A percentile compares a stretch with the other conserved stretches of the same genome.
phyloP scores from a whole-genome alignment of 2,797 vertebrate species.

The Muraenolepis orangiensis region DNA sequence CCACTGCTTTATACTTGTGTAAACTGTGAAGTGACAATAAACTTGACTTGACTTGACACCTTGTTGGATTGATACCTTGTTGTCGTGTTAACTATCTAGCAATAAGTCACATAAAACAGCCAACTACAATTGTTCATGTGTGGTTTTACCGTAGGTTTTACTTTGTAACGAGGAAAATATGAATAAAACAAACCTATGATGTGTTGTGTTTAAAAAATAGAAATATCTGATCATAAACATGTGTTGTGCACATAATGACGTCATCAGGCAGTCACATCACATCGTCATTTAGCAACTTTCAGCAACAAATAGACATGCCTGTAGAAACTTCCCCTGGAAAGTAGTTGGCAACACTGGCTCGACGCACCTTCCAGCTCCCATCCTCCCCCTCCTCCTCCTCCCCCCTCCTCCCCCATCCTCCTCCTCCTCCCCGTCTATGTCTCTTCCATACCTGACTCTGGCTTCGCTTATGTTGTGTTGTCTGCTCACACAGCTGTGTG shows the following conservation, averaged over 20 bases:
- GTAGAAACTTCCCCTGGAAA: neutral
- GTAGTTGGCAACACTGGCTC: neutral
- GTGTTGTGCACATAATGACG: neutral
- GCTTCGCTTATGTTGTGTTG: neutral
- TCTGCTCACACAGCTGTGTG: neutral
- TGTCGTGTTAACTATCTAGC: neutral
- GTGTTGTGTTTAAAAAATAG: neutral
- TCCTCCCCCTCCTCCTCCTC: conserved; percentile 10
- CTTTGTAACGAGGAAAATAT: neutral
- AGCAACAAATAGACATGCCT: neutral
- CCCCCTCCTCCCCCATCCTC: conserved; percentile 33
- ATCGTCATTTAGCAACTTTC: neutral
- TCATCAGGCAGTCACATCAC: conserved; percentile 2
- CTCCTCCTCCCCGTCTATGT: conserved; percentile 13
- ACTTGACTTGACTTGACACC: no score
- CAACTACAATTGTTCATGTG: no score
- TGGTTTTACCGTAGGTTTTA: no score
- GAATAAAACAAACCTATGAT: neutral
- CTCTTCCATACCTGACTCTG: conserved; percentile 8
- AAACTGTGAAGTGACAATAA: no score
- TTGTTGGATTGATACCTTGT: no score
- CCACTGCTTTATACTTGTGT: no score
- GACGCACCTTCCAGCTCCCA: conserved; percentile 14
- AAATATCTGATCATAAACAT: conserved; percentile 5
- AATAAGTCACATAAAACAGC: no score